phyloP scores from a whole-genome alignment of 2,888 invertebrate species.

The Macaria liturata region DNA sequence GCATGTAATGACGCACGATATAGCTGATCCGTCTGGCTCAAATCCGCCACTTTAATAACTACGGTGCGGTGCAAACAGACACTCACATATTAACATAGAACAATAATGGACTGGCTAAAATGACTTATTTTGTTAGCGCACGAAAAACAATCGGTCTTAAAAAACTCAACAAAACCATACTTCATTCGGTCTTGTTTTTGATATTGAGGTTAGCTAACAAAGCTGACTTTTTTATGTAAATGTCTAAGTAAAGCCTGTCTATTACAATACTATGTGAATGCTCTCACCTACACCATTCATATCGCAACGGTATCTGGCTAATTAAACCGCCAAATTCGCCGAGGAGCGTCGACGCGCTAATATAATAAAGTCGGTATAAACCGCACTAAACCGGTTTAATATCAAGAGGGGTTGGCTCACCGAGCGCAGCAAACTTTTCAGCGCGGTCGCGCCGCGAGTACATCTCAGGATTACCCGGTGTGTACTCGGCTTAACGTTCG shows the following conservation, averaged over 20 bases:
- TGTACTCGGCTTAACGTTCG: slow-evolving; percentile 63
- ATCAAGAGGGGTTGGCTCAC: slow-evolving; percentile 59
- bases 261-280: too few species aligned
- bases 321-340: slow-evolving; percentile 34
- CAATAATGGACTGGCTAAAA: too few species aligned
- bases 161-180: too few species aligned
- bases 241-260: too few species aligned
- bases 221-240: too few species aligned
- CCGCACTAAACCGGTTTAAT: slow-evolving; percentile 76
- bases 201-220: too few species aligned
- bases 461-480: slow-evolving; percentile 65
- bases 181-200: too few species aligned
- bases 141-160: too few species aligned
- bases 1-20: slow-evolving; percentile 15
- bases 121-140: too few species aligned
- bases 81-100: too few species aligned
- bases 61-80: slow-evolving; percentile 35
- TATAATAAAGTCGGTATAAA: slow-evolving; percentile 78
- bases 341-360: slow-evolving; percentile 69
- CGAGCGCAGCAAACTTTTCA: slow-evolving; percentile 66
- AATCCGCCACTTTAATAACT: slow-evolving; percentile 38
- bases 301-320: slow-evolving; percentile 43
- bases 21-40: slow-evolving; percentile 34
- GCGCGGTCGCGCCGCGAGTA: slow-evolving; percentile 68
- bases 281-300: slow-evolving; percentile 50